Percentiles rank a stretch among this genome's conserved stretches.
phyloP scores from a whole-genome alignment of 2,113 vertebrate species.

The Puntigrus tetrazona region DNA sequence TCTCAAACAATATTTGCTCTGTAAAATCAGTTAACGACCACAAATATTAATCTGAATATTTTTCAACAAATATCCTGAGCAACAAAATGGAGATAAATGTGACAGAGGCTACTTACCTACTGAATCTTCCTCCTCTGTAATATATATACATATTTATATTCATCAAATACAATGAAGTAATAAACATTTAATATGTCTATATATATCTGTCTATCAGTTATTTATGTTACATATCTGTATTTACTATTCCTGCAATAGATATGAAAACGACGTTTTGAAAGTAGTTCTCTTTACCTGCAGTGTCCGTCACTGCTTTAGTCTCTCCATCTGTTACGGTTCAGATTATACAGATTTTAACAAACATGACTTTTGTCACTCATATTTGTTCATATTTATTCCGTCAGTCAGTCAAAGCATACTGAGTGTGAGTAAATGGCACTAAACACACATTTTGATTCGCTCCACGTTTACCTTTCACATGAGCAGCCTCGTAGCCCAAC shows the following conservation, averaged over 20 bases:
- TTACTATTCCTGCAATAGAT: too few species aligned
- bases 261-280: too few species aligned
- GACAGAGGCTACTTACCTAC: conserved; percentile 56
- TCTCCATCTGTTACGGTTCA: neutral
- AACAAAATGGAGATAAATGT: neutral
- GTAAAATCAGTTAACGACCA: neutral
- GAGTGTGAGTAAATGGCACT: neutral
- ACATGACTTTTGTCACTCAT: neutral
- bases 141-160: neutral
- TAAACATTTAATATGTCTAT: neutral
- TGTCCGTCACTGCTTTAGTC: neutral
- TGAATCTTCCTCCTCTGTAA: conserved; percentile 58
- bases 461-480: conserved; percentile 1
- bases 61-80: conserved; percentile 31
- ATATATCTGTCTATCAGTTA: neutral
- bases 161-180: neutral
- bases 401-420: neutral
- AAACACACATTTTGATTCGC: neutral
- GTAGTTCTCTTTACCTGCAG: neutral
- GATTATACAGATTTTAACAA: neutral
- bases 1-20: conserved; percentile 16
- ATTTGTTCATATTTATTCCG: neutral
- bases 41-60: conserved; percentile 41
- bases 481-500: conserved; percentile 61
- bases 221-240: neutral